Conservation (phyloP, 2,888 invertebrate species). For the Brachyopa scutellaris region DNA sequence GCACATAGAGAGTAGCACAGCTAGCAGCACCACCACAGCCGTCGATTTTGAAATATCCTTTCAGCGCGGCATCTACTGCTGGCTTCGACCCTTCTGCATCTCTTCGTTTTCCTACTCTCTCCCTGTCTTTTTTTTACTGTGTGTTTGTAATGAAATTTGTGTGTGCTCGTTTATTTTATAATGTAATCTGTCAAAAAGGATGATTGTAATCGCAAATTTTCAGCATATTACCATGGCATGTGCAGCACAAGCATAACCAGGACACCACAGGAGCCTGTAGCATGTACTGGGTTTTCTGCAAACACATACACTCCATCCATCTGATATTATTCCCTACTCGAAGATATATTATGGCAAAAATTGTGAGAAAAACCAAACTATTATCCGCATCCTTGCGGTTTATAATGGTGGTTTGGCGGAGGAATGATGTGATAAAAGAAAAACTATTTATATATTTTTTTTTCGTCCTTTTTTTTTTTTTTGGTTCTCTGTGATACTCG, state of each 20-base stretch:
- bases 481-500: conserved; percentile 11
- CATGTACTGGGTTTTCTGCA: too few relatives aligned
- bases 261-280: too few relatives aligned
- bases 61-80: background rate
- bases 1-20: background rate
- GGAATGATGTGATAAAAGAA: conserved; percentile 40
- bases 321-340: conserved; percentile 48
- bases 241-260: conserved; percentile 19
- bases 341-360: conserved; percentile 52
- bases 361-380: conserved; percentile 54
- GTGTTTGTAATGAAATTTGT: conserved; percentile 41
- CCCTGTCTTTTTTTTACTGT: too few relatives aligned
- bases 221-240: conserved; percentile 66
- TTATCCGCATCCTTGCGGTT: conserved; percentile 71
- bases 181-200: conserved; percentile 71
- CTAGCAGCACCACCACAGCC: background rate
- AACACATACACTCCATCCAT: conserved; percentile 28
- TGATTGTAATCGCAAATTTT: conserved; percentile 71
- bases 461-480: background rate
- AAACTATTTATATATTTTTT: conserved; percentile 15
- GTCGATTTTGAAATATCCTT: conserved; percentile 4
- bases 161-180: conserved; percentile 60
- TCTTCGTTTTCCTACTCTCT: background rate
- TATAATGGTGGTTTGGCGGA: conserved; percentile 34
- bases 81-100: background rate